Evolutionary conservation across 2,113 vertebrate species (phyloP).

Genomic region (Saguinus imperator): DNA sequence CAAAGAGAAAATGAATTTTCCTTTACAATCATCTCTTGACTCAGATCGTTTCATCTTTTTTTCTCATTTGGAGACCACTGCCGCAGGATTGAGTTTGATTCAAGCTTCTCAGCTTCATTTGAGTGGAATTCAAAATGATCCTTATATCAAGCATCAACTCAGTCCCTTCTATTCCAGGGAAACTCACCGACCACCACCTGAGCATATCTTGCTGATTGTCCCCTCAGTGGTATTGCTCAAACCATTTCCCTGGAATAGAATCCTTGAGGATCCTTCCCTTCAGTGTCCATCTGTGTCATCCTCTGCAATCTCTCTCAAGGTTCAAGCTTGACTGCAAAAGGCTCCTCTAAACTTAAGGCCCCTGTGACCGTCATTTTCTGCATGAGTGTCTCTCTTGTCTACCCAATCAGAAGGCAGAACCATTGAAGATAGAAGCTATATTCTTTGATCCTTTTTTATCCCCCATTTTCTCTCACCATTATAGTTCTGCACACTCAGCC

Average conservation of each 20-base stretch:
- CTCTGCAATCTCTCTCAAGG: background rate
- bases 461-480: background rate
- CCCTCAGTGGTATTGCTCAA: background rate
- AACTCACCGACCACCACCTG: background rate
- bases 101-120: conserved; percentile 3
- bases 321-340: background rate
- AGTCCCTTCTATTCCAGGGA: background rate
- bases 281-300: background rate
- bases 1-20: conserved; percentile 16
- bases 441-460: background rate
- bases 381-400: background rate
- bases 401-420: background rate
- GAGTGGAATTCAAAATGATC: background rate
- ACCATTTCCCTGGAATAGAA: background rate
- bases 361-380: background rate
- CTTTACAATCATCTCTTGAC: conserved; percentile 31
- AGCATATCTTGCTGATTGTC: background rate
- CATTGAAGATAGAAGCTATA: background rate
- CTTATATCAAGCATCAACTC: background rate
- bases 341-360: background rate
- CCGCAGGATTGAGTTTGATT: background rate
- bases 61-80: background rate
- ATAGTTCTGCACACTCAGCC: background rate
- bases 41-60: background rate
- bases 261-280: background rate